Evolutionary conservation across 92 coral and sea anemone genomes (phyloP).

Genomic region (Pocillopora meandrina): DNA sequence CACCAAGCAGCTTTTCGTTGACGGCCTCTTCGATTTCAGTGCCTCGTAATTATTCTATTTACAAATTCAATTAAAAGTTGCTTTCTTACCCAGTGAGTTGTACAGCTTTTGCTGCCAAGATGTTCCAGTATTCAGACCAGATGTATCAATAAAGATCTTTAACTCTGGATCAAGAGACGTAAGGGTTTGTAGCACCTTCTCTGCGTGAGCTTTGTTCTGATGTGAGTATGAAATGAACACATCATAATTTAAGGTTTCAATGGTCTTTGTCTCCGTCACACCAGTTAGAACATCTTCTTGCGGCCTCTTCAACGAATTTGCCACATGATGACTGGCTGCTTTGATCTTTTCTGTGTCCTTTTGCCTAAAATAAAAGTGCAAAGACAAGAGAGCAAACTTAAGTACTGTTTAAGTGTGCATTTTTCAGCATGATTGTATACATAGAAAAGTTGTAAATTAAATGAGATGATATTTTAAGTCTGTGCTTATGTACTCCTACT

Average conservation of each 20-base stretch:
- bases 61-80: not conserved
- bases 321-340: slow-evolving; percentile 53
- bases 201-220: slow-evolving; percentile 67
- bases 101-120: slow-evolving; percentile 94
- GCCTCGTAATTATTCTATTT: too few species aligned
- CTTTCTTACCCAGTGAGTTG: slow-evolving; percentile 77
- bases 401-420: not conserved
- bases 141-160: slow-evolving; percentile 86
- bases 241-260: slow-evolving; percentile 53
- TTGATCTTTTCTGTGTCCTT: slow-evolving; percentile 62
- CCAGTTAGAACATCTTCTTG: not conserved
- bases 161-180: slow-evolving; percentile 62
- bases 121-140: slow-evolving; percentile 82
- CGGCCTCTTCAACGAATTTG: slow-evolving; percentile 16
- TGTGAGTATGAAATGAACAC: slow-evolving; percentile 93
- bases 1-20: too few species aligned
- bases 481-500: not conserved
- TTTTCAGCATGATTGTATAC: too few species aligned
- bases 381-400: not conserved
- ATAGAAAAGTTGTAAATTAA: too few species aligned
- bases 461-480: too few species aligned
- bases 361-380: slow-evolving; percentile 4
- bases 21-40: too few species aligned
- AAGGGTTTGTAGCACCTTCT: slow-evolving; percentile 57
- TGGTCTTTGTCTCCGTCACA: not conserved